Conservation (phyloP, 2,888 invertebrate genomes). For the Invenusta paracnida region DNA sequence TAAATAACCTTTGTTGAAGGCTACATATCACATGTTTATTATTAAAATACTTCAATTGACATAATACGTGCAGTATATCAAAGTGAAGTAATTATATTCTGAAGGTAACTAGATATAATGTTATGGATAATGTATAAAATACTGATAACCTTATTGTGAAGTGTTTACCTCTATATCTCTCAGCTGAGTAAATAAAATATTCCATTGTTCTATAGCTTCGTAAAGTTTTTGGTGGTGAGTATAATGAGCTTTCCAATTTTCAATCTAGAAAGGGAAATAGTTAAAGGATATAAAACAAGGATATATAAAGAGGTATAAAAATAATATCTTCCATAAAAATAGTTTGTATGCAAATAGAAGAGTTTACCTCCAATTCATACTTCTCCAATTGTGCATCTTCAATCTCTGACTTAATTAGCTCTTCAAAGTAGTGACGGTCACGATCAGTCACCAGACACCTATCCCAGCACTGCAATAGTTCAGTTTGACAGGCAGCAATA, state of each 20-base stretch:
- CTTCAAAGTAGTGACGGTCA: not conserved
- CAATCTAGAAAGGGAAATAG: not conserved
- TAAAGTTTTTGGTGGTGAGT: not conserved
- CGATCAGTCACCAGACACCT: not conserved
- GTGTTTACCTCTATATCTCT: not conserved
- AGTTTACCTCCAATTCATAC: not conserved
- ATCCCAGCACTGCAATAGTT: constrained; percentile 7
- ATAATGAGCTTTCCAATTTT: not conserved
- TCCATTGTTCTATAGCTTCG: not conserved
- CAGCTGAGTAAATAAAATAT: not conserved
- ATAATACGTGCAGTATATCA: too few relatives aligned
- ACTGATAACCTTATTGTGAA: too few relatives aligned
- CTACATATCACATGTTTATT: too few relatives aligned
- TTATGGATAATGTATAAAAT: too few relatives aligned
- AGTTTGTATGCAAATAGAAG: too few relatives aligned
- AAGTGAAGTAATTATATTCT: too few relatives aligned
- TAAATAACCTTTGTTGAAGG: too few relatives aligned
- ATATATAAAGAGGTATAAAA: not conserved
- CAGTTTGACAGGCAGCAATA: not conserved
- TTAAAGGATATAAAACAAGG: not conserved
- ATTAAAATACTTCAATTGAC: too few relatives aligned
- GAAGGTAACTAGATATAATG: not conserved
- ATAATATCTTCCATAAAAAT: not conserved
- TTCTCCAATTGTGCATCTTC: not conserved
- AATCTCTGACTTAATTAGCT: not conserved